Percentiles rank a stretch among this genome's conserved stretches.
Evolutionary conservation across 2,888 invertebrate species (phyloP).

Genomic region (Lasioglossum figueresi): DNA sequence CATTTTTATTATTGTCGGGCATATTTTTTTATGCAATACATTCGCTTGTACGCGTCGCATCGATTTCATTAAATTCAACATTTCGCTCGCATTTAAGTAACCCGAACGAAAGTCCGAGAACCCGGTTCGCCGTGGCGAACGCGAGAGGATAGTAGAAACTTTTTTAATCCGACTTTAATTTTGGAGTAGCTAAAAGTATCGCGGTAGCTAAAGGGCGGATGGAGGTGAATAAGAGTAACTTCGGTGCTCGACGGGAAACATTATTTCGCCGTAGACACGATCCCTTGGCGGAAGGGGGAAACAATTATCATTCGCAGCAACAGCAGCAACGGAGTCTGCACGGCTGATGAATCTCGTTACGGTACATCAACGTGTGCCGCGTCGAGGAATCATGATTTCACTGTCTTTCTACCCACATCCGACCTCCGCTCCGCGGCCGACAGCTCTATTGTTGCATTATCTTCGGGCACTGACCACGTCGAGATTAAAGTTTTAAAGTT

Average conservation of each 20-base stretch:
- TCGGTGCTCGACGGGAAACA: conserved; percentile 8
- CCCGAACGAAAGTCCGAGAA: not conserved
- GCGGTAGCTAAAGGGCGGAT: not conserved
- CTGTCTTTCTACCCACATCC: conserved; percentile 55
- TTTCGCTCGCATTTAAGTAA: not conserved
- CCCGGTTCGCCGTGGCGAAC: no score
- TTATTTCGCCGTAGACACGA: conserved; percentile 10
- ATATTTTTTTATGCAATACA: no score
- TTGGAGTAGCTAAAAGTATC: not conserved
- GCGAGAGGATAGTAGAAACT: not conserved
- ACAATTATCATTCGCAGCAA: conserved; percentile 51
- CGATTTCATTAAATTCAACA: not conserved
- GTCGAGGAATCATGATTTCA: conserved; percentile 65
- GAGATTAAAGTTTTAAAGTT: conserved; percentile 78
- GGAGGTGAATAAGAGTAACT: not conserved
- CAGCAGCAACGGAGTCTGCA: conserved; percentile 7
- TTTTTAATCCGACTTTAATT: not conserved
- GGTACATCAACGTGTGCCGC: conserved; percentile 58
- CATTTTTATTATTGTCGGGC: not conserved
- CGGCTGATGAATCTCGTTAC: conserved; percentile 64
- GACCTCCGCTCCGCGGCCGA: conserved; percentile 41
- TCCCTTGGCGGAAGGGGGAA: not conserved
- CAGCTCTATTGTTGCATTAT: conserved; percentile 76
- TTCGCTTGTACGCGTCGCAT: not conserved
- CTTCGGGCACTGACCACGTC: conserved; percentile 75